Evolutionary conservation across 2,113 vertebrate genomes (phyloP).

Genomic region (Pitta sordida): DNA sequence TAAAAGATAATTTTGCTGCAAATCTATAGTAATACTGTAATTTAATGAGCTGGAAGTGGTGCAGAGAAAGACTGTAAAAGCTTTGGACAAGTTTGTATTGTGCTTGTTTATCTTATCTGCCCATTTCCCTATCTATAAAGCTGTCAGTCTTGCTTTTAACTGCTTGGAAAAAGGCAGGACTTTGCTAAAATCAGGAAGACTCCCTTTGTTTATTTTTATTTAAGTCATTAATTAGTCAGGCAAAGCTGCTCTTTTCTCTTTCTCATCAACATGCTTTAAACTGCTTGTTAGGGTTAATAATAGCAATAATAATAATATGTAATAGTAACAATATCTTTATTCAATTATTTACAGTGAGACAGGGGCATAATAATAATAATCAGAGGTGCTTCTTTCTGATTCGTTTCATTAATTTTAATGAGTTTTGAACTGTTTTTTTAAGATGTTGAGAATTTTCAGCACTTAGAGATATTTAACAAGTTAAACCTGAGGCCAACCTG

Average conservation of each 20-base stretch:
- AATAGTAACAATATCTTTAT: background rate
- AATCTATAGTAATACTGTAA: slow-evolving; percentile 68
- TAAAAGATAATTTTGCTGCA: slow-evolving; percentile 75
- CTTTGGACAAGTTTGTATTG: slow-evolving; percentile 47
- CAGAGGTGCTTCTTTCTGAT: background rate
- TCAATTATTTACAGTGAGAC: slow-evolving; percentile 18
- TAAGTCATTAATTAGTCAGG: slow-evolving; percentile 48
- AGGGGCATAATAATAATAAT: background rate
- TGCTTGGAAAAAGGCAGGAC: slow-evolving; percentile 41
- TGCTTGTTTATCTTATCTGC: slow-evolving; percentile 30
- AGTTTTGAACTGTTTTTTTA: background rate
- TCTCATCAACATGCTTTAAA: slow-evolving; percentile 40
- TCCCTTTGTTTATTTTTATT: slow-evolving; percentile 57
- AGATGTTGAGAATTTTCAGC: background rate
- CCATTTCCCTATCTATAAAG: slow-evolving; percentile 14
- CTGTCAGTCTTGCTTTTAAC: slow-evolving; percentile 56
- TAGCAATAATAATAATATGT: background rate
- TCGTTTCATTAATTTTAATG: slow-evolving; percentile 34
- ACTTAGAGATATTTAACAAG: background rate
- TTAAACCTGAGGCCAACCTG: background rate
- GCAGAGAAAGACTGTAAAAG: slow-evolving; percentile 29
- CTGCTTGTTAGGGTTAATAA: slow-evolving; percentile 37
- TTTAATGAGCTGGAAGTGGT: slow-evolving; percentile 59
- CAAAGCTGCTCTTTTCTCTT: slow-evolving; percentile 40
- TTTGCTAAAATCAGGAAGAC: slow-evolving; percentile 30